phyloP scores from a whole-genome alignment of 2,888 invertebrate species.

The Ectemnius lituratus region DNA sequence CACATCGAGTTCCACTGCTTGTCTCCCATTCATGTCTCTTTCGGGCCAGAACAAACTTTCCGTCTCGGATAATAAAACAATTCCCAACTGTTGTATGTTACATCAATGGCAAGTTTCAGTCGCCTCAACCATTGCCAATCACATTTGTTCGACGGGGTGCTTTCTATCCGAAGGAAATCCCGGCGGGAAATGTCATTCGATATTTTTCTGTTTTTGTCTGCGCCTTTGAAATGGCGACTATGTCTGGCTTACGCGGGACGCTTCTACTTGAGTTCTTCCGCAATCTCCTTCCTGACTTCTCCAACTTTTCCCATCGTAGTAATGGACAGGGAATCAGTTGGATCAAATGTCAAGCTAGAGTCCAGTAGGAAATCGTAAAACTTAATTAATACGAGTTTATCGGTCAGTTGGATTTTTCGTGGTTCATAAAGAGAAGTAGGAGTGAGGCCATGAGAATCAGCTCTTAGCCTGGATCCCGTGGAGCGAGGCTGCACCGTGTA shows the following conservation, averaged over 20 bases:
- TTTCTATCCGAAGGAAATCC: slow-evolving; percentile 25
- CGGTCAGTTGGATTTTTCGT: slow-evolving; percentile 60
- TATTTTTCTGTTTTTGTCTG: not conserved
- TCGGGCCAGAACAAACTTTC: not conserved
- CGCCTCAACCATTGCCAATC: not conserved
- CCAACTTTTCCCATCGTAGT: too few species aligned
- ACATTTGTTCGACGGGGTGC: not conserved
- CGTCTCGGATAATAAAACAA: slow-evolving; percentile 6
- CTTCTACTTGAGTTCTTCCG: too few species aligned
- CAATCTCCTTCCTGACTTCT: too few species aligned
- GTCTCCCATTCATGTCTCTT: slow-evolving; percentile 36
- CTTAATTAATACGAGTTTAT: slow-evolving; percentile 46
- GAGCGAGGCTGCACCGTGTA: slow-evolving; percentile 50
- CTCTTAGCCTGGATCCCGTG: slow-evolving; percentile 66
- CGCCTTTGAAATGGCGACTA: too few species aligned
- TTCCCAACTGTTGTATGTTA: not conserved
- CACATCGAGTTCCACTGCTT: slow-evolving; percentile 26
- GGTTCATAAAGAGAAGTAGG: slow-evolving; percentile 60
- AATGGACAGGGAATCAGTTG: not conserved
- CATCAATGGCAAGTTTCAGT: not conserved
- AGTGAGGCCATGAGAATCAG: slow-evolving; percentile 68
- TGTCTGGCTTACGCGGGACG: too few species aligned
- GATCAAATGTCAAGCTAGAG: slow-evolving; percentile 9
- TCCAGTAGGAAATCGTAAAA: slow-evolving; percentile 12
- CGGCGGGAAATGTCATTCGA: slow-evolving; percentile 41